Conservation (phyloP, 2,888 invertebrate species). For the Mycogona germanica region DNA sequence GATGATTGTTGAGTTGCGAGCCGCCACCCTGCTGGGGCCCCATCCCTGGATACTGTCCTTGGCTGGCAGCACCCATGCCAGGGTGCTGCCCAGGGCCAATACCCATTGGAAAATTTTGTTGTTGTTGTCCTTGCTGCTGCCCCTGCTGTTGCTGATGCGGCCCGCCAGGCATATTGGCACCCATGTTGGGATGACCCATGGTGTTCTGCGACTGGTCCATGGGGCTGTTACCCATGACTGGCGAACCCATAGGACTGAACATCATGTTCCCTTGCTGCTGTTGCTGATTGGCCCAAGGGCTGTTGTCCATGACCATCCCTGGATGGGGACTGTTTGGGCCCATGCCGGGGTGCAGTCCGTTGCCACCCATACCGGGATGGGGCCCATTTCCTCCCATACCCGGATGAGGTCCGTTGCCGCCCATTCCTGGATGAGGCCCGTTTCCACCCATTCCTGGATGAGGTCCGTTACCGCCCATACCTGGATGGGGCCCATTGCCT, state of each 20-base stretch:
- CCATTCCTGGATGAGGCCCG: no score
- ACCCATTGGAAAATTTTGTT: conserved; percentile 5
- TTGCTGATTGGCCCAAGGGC: not conserved
- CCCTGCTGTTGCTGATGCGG: conserved; percentile 22
- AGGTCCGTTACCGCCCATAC: no score
- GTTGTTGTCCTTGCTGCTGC: no score
- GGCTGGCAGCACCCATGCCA: conserved; percentile 19
- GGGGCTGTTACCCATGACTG: conserved; percentile 5
- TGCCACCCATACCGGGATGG: no score
- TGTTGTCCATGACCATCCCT: not conserved
- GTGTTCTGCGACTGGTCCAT: conserved; percentile 1
- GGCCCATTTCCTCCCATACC: no score
- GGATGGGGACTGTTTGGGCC: conserved; percentile 1
- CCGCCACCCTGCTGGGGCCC: conserved; percentile 10
- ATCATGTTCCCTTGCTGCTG: not conserved
- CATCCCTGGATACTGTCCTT: conserved; percentile 17
- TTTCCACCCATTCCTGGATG: no score
- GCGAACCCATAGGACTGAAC: conserved; percentile 11
- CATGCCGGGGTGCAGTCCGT: conserved; percentile 15
- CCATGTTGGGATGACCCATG: conserved; percentile 11
- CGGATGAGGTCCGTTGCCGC: no score
- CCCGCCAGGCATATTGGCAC: conserved; percentile 20
- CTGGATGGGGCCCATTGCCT: no score
- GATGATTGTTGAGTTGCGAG: conserved; percentile 20
- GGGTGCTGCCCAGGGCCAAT: conserved; percentile 19